Conservation (phyloP, 2,113 vertebrate species). For the Ammodytes marinus region DNA sequence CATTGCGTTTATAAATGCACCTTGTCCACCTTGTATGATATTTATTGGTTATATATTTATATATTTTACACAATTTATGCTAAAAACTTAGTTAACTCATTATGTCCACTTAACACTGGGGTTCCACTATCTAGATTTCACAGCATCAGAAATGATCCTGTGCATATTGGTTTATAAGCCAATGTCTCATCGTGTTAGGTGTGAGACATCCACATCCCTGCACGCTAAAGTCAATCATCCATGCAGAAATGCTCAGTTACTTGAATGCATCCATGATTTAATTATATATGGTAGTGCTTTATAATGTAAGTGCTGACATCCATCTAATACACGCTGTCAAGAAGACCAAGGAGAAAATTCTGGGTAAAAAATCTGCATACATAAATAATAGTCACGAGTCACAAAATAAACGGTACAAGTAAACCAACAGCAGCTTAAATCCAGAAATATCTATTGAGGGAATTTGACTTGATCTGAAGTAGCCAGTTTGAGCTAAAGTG, state of each 20-base stretch:
- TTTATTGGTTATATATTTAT: too few species aligned
- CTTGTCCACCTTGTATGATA: too few species aligned
- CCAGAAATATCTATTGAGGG: conserved; percentile 1
- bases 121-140: background rate
- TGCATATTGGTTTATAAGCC: background rate
- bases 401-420: background rate
- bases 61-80: too few species aligned
- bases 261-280: conserved; percentile 17
- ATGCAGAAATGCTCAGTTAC: background rate
- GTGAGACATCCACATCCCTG: background rate
- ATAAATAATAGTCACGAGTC: background rate
- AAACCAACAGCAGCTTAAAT: conserved; percentile 11
- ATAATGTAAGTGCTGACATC: background rate
- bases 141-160: background rate
- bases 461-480: background rate
- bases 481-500: background rate
- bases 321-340: background rate
- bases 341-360: background rate
- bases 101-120: too few species aligned
- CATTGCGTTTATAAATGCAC: too few species aligned
- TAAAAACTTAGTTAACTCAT: too few species aligned
- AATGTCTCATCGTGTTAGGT: background rate
- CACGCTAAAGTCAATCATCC: background rate
- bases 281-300: conserved; percentile 10
- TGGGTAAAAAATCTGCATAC: background rate